Evolutionary conservation across 2,113 vertebrate genomes (phyloP).

Genomic region (Brachypteracias leptosomus): DNA sequence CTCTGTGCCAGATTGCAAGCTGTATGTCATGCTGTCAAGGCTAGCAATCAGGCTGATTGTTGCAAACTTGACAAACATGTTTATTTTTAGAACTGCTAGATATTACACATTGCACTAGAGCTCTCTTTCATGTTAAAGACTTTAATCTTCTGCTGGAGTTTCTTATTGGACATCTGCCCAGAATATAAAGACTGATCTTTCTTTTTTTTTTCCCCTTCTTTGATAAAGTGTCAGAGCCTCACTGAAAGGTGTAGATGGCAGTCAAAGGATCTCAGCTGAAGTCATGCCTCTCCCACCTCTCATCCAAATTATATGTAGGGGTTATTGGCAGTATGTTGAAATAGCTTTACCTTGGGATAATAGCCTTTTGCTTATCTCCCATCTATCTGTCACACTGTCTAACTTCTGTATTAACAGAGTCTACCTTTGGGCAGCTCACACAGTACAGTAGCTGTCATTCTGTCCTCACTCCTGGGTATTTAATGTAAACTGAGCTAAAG

Average conservation of each 20-base stretch:
- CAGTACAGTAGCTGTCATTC: constrained; percentile 81
- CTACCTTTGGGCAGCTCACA: constrained; percentile 82
- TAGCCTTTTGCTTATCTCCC: constrained; percentile 77
- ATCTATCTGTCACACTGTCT: constrained; percentile 79
- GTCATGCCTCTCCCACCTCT: constrained; percentile 67
- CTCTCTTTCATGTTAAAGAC: constrained; percentile 70
- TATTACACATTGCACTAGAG: constrained; percentile 59
- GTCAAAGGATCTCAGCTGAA: constrained; percentile 59
- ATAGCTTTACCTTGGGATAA: constrained; percentile 81
- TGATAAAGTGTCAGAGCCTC: constrained; percentile 73
- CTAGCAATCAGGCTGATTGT: constrained; percentile 59
- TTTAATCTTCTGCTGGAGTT: constrained; percentile 70
- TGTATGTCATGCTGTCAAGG: constrained; percentile 55
- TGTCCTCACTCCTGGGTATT: constrained; percentile 74
- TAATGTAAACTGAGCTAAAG: constrained; percentile 75
- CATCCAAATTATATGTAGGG: constrained; percentile 67
- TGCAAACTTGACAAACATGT: constrained; percentile 55
- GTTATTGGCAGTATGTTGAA: constrained; percentile 79
- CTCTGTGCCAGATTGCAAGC: constrained; percentile 27
- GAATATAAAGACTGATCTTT: constrained; percentile 72
- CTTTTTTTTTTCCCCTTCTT: neutral
- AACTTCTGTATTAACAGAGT: constrained; percentile 80
- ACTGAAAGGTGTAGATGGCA: constrained; percentile 70
- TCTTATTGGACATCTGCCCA: constrained; percentile 75
- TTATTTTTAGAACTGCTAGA: constrained; percentile 67